Base-by-base conservation (phyloP, 2,113 vertebrate species). In the Carassius gibelio region DNA sequence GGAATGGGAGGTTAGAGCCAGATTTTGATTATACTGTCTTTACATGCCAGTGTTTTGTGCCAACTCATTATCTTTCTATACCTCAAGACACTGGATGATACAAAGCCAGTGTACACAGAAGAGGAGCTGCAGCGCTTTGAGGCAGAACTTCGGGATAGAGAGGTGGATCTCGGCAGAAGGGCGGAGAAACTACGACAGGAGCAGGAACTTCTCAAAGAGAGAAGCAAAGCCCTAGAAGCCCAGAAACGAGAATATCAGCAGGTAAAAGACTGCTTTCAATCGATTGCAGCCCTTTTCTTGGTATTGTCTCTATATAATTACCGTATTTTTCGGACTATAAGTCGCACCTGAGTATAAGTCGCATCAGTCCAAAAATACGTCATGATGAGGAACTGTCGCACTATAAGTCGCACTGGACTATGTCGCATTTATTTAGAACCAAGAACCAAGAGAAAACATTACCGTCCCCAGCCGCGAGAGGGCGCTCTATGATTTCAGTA, bases 211-310 rank as follows among this genome's bases (percentile, higher is more conserved):
- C 94, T 98, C 23, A 95, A 90, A 48, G 95, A 96, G 87, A 88
- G 96, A 62, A 95, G 97, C 87, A 96, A 95, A 88, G 96, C 95
- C n/a, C 92, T 98, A 78, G 95, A 97, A 89, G 96, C 94, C 5
- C 96, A 97, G 91, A 96, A 95, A 92, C 95, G 90, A 59, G 97
- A 98, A 86, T 96, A 97, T 87, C 96, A 97, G 83, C 97, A 97
- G 96, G 97, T 98, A 90, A 68, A 57, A 0, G 1, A 3, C 26
- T 68, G 26, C 11, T 30, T 30, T 15, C 55, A 59, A 21, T 15
- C 6, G 13, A 1, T 30, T 66, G 62, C 23, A 15, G 26, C 11
- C 23, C 23, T 64, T 64, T 26, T 30, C 62, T 5, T 64, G 23
- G 23, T 19, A 3, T 69, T 69, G 55, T 7, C 36, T 38, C 5